Conservation (phyloP, 2,113 vertebrate species). For the Hypanus sabinus region DNA sequence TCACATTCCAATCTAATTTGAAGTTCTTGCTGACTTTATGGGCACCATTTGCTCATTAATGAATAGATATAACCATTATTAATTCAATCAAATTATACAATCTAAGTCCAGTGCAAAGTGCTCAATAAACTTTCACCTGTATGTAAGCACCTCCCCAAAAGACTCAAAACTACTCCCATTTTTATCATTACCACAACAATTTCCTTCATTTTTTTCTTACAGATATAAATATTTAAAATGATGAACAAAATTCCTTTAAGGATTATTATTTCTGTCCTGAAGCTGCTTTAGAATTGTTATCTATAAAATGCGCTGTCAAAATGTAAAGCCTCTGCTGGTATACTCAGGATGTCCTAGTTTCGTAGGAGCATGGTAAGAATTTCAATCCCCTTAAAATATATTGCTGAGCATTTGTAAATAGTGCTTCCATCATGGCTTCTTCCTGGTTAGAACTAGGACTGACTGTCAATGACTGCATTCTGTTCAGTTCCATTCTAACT, state of each 20-base stretch:
- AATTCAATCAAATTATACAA: background rate
- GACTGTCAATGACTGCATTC: too few relatives aligned
- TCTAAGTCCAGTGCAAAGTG: background rate
- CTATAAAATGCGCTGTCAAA: background rate
- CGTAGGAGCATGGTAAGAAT: background rate
- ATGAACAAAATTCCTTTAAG: background rate
- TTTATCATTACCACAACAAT: too few relatives aligned
- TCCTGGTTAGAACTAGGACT: too few relatives aligned
- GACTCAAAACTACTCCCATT: too few relatives aligned
- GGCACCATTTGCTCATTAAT: background rate
- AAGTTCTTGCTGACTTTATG: background rate
- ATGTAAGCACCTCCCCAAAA: background rate
- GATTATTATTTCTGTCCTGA: background rate
- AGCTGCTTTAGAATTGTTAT: background rate
- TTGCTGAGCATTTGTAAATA: too few relatives aligned
- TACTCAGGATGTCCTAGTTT: background rate
- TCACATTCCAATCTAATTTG: background rate
- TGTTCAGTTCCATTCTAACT: too few relatives aligned
- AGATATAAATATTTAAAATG: background rate
- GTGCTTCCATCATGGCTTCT: too few relatives aligned
- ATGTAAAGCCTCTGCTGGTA: too few relatives aligned
- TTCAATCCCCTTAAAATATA: background rate
- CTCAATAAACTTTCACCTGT: background rate
- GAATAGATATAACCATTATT: background rate
- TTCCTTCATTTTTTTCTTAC: background rate